A percentile compares a stretch with the other conserved stretches of the same genome.
Evolutionary conservation across 2,113 vertebrate species (phyloP).

Genomic region (Rallus limicola): DNA sequence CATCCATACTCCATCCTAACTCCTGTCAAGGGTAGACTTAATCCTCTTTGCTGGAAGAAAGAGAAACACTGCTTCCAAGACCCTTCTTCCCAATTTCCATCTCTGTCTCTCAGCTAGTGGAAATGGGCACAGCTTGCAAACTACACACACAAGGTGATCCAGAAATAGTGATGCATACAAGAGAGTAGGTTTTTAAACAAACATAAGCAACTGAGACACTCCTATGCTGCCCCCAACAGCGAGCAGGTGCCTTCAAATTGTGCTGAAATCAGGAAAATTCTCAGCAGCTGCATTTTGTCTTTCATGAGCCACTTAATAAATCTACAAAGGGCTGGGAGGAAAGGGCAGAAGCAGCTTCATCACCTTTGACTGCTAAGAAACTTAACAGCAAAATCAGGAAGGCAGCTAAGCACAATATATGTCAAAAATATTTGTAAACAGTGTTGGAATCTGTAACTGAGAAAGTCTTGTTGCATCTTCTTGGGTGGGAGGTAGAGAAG

Average conservation of each 20-base stretch:
- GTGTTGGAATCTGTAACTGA: neutral
- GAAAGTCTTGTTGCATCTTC: neutral
- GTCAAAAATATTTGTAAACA: neutral
- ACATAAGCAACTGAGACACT: neutral
- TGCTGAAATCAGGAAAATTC: neutral
- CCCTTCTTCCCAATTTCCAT: neutral
- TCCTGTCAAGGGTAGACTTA: neutral
- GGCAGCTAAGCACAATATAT: neutral
- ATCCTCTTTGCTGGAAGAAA: neutral
- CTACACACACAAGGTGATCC: neutral
- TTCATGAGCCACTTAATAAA: neutral
- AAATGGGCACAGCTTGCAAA: neutral
- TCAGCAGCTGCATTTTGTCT: neutral
- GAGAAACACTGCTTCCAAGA: neutral
- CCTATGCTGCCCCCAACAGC: neutral
- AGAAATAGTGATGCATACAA: neutral
- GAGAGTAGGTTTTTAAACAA: neutral
- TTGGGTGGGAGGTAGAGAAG: neutral
- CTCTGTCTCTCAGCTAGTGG: neutral
- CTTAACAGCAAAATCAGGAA: neutral
- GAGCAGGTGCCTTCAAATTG: neutral
- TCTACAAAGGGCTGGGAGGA: neutral
- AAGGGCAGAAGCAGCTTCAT: neutral
- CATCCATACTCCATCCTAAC: neutral
- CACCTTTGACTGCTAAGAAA: neutral